Evolutionary conservation across 2,113 vertebrate species (phyloP).

Genomic region (Telmatochromis sp.): DNA sequence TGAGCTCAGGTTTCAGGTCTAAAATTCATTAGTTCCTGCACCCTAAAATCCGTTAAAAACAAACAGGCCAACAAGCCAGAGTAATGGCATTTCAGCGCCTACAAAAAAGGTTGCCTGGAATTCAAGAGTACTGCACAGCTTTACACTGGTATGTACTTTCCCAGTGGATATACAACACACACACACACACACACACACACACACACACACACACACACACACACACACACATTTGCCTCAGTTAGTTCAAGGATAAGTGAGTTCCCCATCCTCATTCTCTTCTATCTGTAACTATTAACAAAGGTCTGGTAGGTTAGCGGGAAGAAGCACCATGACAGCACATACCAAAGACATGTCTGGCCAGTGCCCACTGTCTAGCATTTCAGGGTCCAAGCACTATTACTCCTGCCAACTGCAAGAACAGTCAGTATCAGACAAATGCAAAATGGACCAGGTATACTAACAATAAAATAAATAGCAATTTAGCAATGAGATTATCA

Average conservation of each 20-base stretch:
- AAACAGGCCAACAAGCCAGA: neutral
- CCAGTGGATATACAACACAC: neutral
- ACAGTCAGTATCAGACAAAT: constrained; percentile 41
- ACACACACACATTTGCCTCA: neutral
- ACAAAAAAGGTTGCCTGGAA: neutral
- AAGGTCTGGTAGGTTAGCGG: neutral
- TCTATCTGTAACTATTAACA: neutral
- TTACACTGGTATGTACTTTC: neutral
- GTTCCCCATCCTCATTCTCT: neutral
- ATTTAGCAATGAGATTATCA: constrained; percentile 24
- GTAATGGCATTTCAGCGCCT: neutral
- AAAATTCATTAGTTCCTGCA: neutral
- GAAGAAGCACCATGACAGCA: neutral
- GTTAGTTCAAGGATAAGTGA: neutral
- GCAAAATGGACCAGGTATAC: neutral
- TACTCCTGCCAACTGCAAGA: constrained; percentile 46
- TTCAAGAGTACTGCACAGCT: neutral
- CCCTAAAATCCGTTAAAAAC: neutral
- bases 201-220: too few relatives aligned
- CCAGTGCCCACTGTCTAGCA: neutral
- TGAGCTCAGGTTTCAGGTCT: neutral
- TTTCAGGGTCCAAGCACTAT: neutral
- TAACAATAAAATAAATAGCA: neutral
- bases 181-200: neutral
- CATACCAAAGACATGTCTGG: constrained; percentile 23